Percentiles rank a stretch among this genome's conserved stretches.
Conservation (phyloP, 2,797 vertebrate genomes). For the Sebastes nivosus region DNA sequence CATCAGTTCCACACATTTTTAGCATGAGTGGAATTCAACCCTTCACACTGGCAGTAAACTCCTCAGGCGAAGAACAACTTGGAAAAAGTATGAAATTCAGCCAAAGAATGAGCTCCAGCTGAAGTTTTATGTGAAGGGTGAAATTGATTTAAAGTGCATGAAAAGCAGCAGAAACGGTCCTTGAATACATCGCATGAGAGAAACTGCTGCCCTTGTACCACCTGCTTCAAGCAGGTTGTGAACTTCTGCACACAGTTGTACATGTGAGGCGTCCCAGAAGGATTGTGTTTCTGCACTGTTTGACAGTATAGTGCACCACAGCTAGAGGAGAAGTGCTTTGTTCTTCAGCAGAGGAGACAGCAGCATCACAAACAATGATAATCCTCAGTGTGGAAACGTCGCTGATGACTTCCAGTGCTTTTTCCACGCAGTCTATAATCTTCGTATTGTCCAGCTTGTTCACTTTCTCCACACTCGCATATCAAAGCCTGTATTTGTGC, state of each 20-base stretch:
- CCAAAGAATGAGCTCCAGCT: slow-evolving; percentile 11
- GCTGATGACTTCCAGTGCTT: too few species aligned
- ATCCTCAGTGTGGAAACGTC: neutral
- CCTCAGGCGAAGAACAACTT: neutral
- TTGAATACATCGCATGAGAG: neutral
- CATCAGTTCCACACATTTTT: neutral
- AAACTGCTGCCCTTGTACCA: neutral
- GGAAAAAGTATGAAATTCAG: neutral
- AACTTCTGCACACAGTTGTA: neutral
- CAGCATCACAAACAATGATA: neutral
- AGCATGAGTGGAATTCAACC: neutral
- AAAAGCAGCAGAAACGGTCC: neutral
- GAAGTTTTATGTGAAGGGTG: neutral
- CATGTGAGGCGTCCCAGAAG: neutral
- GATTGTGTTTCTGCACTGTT: neutral
- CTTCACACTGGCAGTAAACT: neutral
- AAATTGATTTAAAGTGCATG: neutral
- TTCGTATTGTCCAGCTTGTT: too few species aligned
- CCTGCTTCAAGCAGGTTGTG: neutral
- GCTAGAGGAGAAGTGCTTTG: neutral
- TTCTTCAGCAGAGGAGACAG: neutral
- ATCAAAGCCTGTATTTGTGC: too few species aligned
- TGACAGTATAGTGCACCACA: neutral
- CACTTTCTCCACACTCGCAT: too few species aligned
- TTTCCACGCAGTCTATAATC: too few species aligned